Evolutionary conservation across 2,888 invertebrate species (phyloP).

Genomic region (Hypolimnas misippus): DNA sequence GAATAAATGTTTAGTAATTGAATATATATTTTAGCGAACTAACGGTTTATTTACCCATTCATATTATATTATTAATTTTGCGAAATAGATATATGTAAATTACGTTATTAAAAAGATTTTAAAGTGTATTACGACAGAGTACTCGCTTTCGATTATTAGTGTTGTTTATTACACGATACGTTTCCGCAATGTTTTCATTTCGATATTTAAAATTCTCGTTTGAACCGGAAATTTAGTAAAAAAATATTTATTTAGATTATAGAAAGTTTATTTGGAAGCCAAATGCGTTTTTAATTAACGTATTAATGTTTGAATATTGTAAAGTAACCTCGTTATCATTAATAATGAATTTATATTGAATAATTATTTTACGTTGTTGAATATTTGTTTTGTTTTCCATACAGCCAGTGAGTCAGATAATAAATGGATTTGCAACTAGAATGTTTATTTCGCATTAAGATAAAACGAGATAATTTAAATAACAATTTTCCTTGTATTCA

Average conservation of each 20-base stretch:
- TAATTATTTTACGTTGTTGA: conserved; percentile 6
- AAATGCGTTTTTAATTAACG: not conserved
- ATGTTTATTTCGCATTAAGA: conserved; percentile 34
- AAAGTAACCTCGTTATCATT: not conserved
- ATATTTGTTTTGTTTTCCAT: conserved; percentile 1
- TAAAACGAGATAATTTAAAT: conserved; percentile 30
- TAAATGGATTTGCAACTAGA: conserved; percentile 28
- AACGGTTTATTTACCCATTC: conserved; percentile 25
- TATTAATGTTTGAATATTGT: not conserved
- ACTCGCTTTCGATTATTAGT: not conserved
- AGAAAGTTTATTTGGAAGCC: not conserved
- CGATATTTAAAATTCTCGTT: not conserved
- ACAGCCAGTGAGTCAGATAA: conserved; percentile 25
- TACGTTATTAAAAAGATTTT: conserved; percentile 1
- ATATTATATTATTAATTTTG: conserved; percentile 16
- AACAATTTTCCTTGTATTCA: conserved; percentile 31
- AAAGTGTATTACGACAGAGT: conserved; percentile 15
- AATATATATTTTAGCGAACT: conserved; percentile 24
- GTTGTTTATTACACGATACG: not conserved
- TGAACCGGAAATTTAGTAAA: not conserved
- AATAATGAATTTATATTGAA: conserved; percentile 1
- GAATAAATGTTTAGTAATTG: conserved; percentile 33
- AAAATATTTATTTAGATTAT: not conserved
- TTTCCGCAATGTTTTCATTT: not conserved
- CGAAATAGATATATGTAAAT: conserved; percentile 13